phyloP scores from a whole-genome alignment of 2,888 invertebrate genomes.

The Rutpela maculata region DNA sequence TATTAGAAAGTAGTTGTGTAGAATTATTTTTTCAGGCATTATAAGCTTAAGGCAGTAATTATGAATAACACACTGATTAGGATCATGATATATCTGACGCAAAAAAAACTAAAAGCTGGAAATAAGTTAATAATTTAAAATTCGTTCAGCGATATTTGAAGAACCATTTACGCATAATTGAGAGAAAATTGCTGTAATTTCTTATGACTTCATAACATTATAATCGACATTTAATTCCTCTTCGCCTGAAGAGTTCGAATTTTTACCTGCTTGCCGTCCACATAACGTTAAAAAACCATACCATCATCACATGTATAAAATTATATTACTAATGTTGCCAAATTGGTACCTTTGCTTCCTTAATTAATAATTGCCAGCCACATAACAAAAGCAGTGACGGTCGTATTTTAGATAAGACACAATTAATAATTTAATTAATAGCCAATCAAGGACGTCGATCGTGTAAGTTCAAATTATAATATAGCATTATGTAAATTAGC shows the following conservation, averaged over 20 bases:
- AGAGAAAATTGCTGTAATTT: constrained; percentile 68
- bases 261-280: constrained; percentile 56
- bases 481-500: constrained; percentile 42
- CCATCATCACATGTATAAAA: constrained; percentile 51
- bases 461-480: constrained; percentile 40
- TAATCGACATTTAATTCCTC: constrained; percentile 68
- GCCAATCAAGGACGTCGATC: constrained; percentile 44
- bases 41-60: background rate
- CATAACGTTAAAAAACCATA: constrained; percentile 36
- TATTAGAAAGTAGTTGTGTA: too few relatives aligned
- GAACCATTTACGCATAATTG: constrained; percentile 60
- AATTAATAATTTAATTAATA: constrained; percentile 52
- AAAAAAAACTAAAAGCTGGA: background rate
- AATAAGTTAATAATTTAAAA: constrained; percentile 33
- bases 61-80: background rate
- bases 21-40: background rate
- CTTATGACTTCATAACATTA: constrained; percentile 67
- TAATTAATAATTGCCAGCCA: constrained; percentile 53
- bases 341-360: constrained; percentile 55
- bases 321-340: constrained; percentile 52
- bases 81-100: background rate
- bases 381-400: constrained; percentile 48
- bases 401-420: constrained; percentile 48
- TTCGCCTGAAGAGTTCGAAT: constrained; percentile 52
- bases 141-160: constrained; percentile 41